Base-by-base conservation (phyloP, 1,140 invertebrate species). In the Heliconius hewitsoni region DNA sequence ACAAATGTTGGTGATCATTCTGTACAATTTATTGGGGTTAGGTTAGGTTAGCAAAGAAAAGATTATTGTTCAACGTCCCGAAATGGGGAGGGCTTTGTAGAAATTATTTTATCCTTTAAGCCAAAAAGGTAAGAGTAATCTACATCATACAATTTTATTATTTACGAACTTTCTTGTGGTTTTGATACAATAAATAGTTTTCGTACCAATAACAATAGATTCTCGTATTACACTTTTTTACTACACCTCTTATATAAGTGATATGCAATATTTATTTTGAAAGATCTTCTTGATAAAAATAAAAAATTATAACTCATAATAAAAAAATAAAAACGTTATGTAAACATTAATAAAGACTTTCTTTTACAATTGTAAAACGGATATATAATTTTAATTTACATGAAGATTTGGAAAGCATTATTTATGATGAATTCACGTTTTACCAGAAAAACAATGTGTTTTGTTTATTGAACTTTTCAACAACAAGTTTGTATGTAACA, bases 41-140 rank as follows among this genome's bases (percentile, higher is more conserved):
- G 27, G 27, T n/a, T n/a, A n/a, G n/a, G n/a, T n/a, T n/a, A n/a
- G n/a, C 13, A 66, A 66, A 30, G 23, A 66, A 66, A 66, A 66
- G 60, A 66, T 18, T 66, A 30, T 30, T 66, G 60, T 66, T 66
- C 23, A 30, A 30, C 60, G 60, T 27, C 27, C 60, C 60, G 13
- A 66, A 66, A 66, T 66, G 60, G 60, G 23, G 23, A 57, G 18
- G 11, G 9, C 60, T 66, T 66, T 66, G 60, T 66, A 16, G 60
- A 66, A 66, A 66, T 66, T 18, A 30, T 27, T 66, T 66, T 66
- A 66, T 66, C 27, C 60, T 30, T 66, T 66, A 66, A 66, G 60
- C 60, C 23, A 30, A 30, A 66, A 57, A 57, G 55, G 60, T 30
- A 66, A 3, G 11, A 16, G 30, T 6, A 66, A 66, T 30, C 27